These are phyloP conservation scores for Leptinotarsa tumamoca DNA, from an alignment of 2,888 invertebrate species.

Conservation along the genomic window DNA sequence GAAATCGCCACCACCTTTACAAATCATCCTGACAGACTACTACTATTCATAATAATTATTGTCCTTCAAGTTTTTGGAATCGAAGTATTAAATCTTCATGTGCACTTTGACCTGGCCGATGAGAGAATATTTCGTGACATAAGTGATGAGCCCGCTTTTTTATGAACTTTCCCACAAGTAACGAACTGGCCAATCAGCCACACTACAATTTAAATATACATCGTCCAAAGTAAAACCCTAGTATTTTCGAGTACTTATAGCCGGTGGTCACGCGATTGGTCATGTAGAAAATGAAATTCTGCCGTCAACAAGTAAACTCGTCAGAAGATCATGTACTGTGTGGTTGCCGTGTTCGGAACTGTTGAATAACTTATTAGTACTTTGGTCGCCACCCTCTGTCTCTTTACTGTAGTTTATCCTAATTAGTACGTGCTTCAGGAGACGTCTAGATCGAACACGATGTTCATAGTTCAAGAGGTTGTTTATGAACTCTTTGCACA, in stretches of 20 bases:
- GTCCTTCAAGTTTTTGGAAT: too few species aligned
- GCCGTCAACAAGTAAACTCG: conserved; percentile 19
- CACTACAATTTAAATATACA: neutral
- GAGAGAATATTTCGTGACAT: too few species aligned
- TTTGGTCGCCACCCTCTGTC: conserved; percentile 2
- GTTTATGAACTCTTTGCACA: neutral
- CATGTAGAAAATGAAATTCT: conserved; percentile 7
- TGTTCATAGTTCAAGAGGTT: conserved; percentile 9
- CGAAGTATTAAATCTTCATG: too few species aligned
- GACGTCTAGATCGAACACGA: conserved; percentile 17
- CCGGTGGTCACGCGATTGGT: conserved; percentile 25
- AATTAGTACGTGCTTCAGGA: conserved; percentile 12
- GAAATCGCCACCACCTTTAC: too few species aligned
- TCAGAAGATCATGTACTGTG: conserved; percentile 7
- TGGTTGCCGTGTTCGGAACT: conserved; percentile 6
- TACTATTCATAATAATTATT: too few species aligned
- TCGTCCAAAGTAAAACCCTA: neutral
- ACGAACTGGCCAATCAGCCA: neutral
- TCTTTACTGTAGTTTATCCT: neutral
- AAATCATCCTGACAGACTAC: too few species aligned
- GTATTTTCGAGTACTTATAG: conserved; percentile 12
- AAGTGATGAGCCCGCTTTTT: neutral
- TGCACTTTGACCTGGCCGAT: neutral
- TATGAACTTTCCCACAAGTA: neutral
- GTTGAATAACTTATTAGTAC: conserved; percentile 13